These are phyloP conservation scores for Chaetodon trifasciatus DNA, from an alignment of 2,797 vertebrate genomes.

Conservation along the genomic window DNA sequence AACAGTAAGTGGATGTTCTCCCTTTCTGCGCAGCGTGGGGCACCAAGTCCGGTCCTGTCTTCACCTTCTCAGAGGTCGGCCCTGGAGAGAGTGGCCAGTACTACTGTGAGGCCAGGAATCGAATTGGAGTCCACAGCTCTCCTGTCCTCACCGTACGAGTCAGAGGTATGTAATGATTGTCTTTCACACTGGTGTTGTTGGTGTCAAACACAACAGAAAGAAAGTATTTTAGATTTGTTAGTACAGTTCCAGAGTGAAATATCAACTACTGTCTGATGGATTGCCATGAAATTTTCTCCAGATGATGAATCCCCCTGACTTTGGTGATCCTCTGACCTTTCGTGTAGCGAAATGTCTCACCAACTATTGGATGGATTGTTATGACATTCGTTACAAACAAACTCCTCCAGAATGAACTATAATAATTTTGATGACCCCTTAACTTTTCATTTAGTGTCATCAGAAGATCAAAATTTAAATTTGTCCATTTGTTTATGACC, in stretches of 20 bases:
- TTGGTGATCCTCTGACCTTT: constrained; percentile 1
- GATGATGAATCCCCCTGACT: background rate
- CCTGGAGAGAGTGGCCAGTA: constrained; percentile 85
- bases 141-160: constrained; percentile 86
- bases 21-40: constrained; percentile 76
- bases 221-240: background rate
- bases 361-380: background rate
- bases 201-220: background rate
- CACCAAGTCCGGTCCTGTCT: constrained; percentile 82
- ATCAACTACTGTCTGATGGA: background rate
- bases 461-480: no score
- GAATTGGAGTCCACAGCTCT: constrained; percentile 84
- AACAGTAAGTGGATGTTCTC: background rate
- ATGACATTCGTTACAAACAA: no score
- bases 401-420: background rate
- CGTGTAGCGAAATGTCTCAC: background rate
- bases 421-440: background rate
- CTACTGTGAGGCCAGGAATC: constrained; percentile 87
- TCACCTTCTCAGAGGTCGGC: constrained; percentile 85
- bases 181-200: background rate
- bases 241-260: background rate
- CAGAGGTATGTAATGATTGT: constrained; percentile 74
- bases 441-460: background rate
- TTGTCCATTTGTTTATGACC: background rate
- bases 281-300: background rate